A percentile compares a stretch with the other conserved stretches of the same genome.
These are phyloP conservation scores for Leuciscus waleckii DNA, from an alignment of 2,797 vertebrate species.

Conservation along the genomic window DNA sequence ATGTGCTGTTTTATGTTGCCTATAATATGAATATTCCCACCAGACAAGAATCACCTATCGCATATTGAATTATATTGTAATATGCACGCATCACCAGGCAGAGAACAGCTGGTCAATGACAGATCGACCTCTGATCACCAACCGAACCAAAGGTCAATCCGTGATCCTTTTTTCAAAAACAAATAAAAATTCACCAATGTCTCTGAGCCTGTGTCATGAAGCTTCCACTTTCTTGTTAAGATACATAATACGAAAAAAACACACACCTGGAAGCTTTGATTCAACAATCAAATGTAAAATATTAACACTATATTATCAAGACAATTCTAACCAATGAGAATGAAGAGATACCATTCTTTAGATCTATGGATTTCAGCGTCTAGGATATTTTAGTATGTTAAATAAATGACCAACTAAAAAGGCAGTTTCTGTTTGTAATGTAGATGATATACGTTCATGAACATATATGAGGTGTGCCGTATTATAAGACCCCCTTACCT, in stretches of 20 bases:
- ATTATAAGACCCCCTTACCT: conserved; percentile 68
- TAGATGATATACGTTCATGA: background rate
- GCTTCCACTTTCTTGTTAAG: conserved; percentile 66
- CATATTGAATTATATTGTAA: background rate
- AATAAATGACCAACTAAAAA: background rate
- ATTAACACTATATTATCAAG: background rate
- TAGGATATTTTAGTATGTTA: background rate
- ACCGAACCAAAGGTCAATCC: background rate
- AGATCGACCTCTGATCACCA: background rate
- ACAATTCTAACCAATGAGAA: background rate
- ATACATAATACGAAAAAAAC: background rate
- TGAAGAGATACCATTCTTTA: background rate
- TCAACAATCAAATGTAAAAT: background rate
- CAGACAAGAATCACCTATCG: background rate
- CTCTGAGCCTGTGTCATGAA: conserved; percentile 58
- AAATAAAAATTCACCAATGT: conserved; percentile 35
- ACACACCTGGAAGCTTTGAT: background rate
- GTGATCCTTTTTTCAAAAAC: background rate
- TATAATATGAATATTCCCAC: background rate
- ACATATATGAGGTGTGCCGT: background rate
- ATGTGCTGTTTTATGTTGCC: background rate
- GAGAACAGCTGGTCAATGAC: background rate
- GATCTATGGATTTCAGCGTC: too few relatives aligned
- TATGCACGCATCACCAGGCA: background rate
- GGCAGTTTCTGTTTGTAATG: conserved; percentile 11